phyloP scores from a whole-genome alignment of 2,888 invertebrate genomes.

The Drepanosiphum platanoidis region DNA sequence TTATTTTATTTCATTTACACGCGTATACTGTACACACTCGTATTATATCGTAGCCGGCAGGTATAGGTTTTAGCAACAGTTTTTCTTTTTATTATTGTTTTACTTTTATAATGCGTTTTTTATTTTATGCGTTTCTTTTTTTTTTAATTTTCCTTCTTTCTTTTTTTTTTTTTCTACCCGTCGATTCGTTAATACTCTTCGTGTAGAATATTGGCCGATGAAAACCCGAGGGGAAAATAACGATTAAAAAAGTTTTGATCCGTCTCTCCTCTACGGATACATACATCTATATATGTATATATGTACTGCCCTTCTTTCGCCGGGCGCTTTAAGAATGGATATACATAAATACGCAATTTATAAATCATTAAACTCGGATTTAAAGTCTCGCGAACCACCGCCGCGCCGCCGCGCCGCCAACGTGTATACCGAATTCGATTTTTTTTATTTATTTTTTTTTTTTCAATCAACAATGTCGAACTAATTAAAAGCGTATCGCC shows the following conservation, averaged over 20 bases:
- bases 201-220: neutral
- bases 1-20: slow-evolving; percentile 22
- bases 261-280: neutral
- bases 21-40: neutral
- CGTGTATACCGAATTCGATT: neutral
- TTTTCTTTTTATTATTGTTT: slow-evolving; percentile 30
- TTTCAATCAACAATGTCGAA: slow-evolving; percentile 24
- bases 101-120: slow-evolving; percentile 6
- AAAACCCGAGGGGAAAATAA: slow-evolving; percentile 14
- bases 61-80: neutral
- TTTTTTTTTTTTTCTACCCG: neutral
- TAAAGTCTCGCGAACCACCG: slow-evolving; percentile 4
- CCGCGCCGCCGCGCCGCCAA: neutral
- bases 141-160: too few species aligned
- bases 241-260: slow-evolving; percentile 38
- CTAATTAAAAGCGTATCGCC: slow-evolving; percentile 41
- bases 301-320: neutral
- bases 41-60: neutral
- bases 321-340: neutral
- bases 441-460: slow-evolving; percentile 10
- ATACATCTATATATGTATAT: neutral
- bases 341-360: slow-evolving; percentile 13
- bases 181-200: slow-evolving; percentile 14
- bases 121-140: neutral
- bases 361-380: slow-evolving; percentile 44